Base-by-base conservation (phyloP, 1,140 invertebrate genomes). In the Antheraea pernyi region DNA sequence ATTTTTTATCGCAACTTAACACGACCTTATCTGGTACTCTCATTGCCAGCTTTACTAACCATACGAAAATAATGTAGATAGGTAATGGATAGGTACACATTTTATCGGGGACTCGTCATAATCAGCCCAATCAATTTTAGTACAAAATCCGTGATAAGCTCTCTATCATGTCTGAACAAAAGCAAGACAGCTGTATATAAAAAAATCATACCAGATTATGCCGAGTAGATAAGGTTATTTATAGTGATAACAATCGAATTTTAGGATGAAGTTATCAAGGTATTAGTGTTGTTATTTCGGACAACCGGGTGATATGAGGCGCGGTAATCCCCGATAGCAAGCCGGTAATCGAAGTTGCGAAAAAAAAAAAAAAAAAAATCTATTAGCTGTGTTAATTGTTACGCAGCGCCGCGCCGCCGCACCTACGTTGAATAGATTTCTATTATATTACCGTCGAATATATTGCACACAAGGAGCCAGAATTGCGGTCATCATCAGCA, bases 351-450 rank as follows among this genome's bases (percentile, higher is more conserved):
- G 69, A 69, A 65, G 70, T 75, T 76, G 77, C 72, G 73, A 80
- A 81, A 78, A 71, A 79, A 73, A 77, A 81, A 79, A n/a, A n/a
- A n/a, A n/a, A n/a, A n/a, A n/a, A n/a, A n/a, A n/a, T n/a, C n/a
- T 75, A 84, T 84, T 81, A 84, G 82, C 78, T 70, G 74, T 72
- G 78, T 77, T 89, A 87, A 89, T 89, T 87, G 81, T 72, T 53
- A 68, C 11, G 39, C 39, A 8, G 39, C 39, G 39, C 39, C 39
- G 39, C 39, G 11, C 39, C 2, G 73, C 70, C 79, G 80, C 79
- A 82, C 77, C 80, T 76, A 73, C 77, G 72, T 72, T 75, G 76
- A 82, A 85, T 82, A 84, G 77, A 85, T 73, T 82, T 77, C 75
- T 83, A 80, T 73, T 77, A 82, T 79, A 77, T 84, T 53, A 83